Percentiles rank a stretch among this genome's conserved stretches.
Evolutionary conservation across 2,797 vertebrate genomes (phyloP).

Genomic region (Cirrhinus mrigala): DNA sequence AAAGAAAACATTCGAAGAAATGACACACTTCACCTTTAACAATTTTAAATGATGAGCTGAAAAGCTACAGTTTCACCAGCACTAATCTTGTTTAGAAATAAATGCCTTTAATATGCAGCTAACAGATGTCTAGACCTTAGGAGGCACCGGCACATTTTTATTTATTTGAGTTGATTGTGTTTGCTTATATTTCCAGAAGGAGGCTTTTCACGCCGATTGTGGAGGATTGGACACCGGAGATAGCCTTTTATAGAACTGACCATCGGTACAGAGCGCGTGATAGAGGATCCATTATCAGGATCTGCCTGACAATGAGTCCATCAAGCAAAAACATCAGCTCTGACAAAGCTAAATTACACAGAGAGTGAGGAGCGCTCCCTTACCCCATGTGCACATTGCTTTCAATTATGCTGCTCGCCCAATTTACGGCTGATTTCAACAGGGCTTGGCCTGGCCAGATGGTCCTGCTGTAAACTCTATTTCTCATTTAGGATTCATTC

Average conservation of each 20-base stretch:
- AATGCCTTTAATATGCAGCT: constrained; percentile 24
- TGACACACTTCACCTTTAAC: not conserved
- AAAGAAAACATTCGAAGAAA: not conserved
- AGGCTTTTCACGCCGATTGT: constrained; percentile 32
- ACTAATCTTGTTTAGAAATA: not conserved
- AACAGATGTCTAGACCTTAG: constrained; percentile 31
- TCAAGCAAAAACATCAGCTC: constrained; percentile 36
- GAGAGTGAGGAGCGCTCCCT: constrained; percentile 34
- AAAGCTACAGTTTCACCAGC: not conserved
- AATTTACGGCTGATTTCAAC: constrained; percentile 72
- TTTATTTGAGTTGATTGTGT: constrained; percentile 53
- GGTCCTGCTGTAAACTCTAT: constrained; percentile 71
- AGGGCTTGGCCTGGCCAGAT: constrained; percentile 72
- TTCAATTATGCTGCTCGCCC: constrained; percentile 65
- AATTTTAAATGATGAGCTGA: not conserved
- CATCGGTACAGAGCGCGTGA: not conserved
- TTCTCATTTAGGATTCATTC: constrained; percentile 75
- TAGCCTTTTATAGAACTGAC: constrained; percentile 6
- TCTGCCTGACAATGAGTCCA: constrained; percentile 36
- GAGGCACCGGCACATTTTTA: constrained; percentile 31
- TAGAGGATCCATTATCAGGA: constrained; percentile 21
- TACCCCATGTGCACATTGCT: constrained; percentile 59
- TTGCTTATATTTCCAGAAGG: constrained; percentile 33
- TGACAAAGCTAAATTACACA: constrained; percentile 43
- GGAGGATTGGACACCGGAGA: constrained; percentile 1